Percentiles rank a stretch among this genome's conserved stretches.
phyloP scores from a whole-genome alignment of 1,140 invertebrate species.

The Oryctes rhinoceros region DNA sequence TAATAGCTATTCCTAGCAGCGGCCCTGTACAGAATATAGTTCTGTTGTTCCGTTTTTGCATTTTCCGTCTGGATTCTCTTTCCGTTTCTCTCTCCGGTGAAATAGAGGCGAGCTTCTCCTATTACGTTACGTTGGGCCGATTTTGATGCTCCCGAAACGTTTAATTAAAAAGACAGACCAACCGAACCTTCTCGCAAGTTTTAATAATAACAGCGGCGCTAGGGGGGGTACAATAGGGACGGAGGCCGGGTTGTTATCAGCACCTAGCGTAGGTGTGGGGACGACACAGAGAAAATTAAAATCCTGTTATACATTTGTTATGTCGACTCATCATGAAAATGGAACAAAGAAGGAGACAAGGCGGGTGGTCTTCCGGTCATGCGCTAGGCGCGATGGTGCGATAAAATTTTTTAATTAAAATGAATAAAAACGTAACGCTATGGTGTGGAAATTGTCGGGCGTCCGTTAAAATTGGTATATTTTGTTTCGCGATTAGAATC shows the following conservation, averaged over 20 bases:
- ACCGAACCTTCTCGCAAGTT: neutral
- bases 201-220: neutral
- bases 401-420: no score
- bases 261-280: neutral
- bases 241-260: neutral
- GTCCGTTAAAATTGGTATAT: no score
- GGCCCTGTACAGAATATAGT: neutral
- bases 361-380: no score
- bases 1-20: no score
- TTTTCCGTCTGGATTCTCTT: neutral
- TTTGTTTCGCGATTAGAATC: no score
- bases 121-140: neutral
- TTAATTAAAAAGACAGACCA: slow-evolving; percentile 21
- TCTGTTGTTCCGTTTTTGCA: slow-evolving; percentile 4
- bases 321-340: neutral
- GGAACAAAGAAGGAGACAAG: no score
- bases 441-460: no score
- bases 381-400: no score
- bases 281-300: neutral
- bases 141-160: neutral
- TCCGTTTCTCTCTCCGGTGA: neutral
- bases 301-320: neutral
- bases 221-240: neutral
- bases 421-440: no score
- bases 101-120: neutral